Percentiles rank a stretch among this genome's conserved stretches.
These are phyloP conservation scores for Mercenaria mercenaria DNA, from an alignment of 1,140 invertebrate genomes.

Conservation along the genomic window DNA sequence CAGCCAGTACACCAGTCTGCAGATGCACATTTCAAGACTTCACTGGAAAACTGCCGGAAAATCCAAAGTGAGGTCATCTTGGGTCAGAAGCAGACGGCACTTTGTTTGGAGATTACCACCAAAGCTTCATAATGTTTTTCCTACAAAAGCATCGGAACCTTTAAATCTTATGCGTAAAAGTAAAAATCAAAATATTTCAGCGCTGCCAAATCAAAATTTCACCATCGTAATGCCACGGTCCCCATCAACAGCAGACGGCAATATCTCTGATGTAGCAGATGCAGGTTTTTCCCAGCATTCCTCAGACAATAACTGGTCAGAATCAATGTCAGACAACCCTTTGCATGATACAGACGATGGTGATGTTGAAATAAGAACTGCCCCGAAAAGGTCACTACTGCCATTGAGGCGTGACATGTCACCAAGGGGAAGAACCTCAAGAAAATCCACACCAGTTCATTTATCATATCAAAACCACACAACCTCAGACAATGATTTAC, in stretches of 20 bases:
- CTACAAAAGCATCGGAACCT: background rate
- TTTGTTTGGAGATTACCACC: background rate
- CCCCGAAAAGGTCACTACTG: constrained; percentile 75
- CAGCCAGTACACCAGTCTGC: constrained; percentile 86
- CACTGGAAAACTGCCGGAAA: constrained; percentile 56
- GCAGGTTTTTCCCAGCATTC: constrained; percentile 31
- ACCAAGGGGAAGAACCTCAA: constrained; percentile 7
- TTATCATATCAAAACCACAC: constrained; percentile 29
- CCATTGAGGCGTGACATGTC: constrained; percentile 52
- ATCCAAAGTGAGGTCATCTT: constrained; percentile 17
- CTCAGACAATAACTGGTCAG: constrained; percentile 66
- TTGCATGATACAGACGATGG: constrained; percentile 47
- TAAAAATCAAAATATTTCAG: constrained; percentile 34
- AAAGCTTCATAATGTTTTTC: background rate
- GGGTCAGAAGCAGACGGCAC: constrained; percentile 28
- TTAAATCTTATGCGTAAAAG: constrained; percentile 32
- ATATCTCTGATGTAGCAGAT: constrained; percentile 43
- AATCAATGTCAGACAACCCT: constrained; percentile 60
- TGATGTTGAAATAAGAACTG: constrained; percentile 71
- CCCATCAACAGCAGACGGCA: constrained; percentile 54
- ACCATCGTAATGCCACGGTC: constrained; percentile 83
- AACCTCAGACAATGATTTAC: constrained; percentile 52
- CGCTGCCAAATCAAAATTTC: constrained; percentile 68
- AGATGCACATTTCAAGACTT: constrained; percentile 84
- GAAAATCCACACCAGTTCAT: constrained; percentile 25